Percentiles rank a stretch among this genome's conserved stretches.
These are phyloP conservation scores for Chauna torquata DNA, from an alignment of 2,113 vertebrate species.

Conservation along the genomic window DNA sequence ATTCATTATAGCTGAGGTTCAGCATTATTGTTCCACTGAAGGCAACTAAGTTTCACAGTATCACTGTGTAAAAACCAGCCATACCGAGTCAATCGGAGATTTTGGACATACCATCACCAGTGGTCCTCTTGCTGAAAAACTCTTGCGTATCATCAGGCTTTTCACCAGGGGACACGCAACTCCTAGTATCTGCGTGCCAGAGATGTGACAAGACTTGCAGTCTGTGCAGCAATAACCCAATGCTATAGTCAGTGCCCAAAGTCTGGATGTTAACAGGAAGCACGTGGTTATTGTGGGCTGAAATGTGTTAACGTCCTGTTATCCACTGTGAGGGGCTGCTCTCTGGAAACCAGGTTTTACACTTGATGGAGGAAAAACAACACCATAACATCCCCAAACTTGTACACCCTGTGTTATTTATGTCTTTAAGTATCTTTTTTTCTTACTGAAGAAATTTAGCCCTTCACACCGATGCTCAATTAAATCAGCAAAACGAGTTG, in stretches of 20 bases:
- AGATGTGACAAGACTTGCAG: neutral
- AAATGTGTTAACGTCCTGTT: fast-evolving
- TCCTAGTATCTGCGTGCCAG: neutral
- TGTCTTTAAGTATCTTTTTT: neutral
- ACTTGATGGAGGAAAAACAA: neutral
- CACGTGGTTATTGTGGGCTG: neutral
- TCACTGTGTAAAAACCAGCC: neutral
- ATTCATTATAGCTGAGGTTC: neutral
- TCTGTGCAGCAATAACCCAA: neutral
- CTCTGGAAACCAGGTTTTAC: neutral
- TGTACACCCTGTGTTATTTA: neutral
- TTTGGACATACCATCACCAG: neutral
- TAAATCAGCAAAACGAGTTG: neutral
- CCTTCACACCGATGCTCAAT: neutral
- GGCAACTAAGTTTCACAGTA: neutral
- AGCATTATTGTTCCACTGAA: neutral
- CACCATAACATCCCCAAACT: neutral
- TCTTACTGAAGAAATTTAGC: neutral
- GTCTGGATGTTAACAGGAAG: neutral
- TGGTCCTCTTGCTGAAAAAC: neutral
- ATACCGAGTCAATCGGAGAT: neutral
- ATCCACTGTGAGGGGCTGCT: neutral
- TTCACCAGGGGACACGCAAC: neutral
- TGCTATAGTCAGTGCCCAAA: neutral
- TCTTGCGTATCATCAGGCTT: neutral